These are phyloP conservation scores for Opisthograptis luteolata DNA, from an alignment of 2,888 invertebrate genomes.

Conservation along the genomic window DNA sequence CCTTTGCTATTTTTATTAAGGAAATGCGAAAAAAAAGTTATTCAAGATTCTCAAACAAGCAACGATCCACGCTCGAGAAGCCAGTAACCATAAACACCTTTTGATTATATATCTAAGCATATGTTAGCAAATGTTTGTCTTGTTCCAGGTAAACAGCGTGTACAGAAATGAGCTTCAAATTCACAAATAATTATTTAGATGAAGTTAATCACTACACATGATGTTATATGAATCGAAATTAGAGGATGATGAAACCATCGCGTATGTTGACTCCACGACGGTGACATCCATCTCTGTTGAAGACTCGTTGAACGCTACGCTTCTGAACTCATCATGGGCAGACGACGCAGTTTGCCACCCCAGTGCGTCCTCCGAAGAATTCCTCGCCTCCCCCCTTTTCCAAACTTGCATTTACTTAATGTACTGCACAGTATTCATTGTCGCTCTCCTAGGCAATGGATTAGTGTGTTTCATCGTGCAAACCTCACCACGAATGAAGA, in stretches of 20 bases:
- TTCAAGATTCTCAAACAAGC: too few species aligned
- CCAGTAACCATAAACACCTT: too few species aligned
- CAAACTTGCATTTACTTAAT: conserved; percentile 87
- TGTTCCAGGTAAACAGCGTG: conserved; percentile 28
- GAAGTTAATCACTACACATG: conserved; percentile 38
- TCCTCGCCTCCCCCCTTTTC: conserved; percentile 80
- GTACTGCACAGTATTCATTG: conserved; percentile 88
- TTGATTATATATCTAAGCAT: too few species aligned
- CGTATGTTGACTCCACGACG: conserved; percentile 38
- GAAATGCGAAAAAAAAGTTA: too few species aligned
- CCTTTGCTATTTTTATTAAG: too few species aligned
- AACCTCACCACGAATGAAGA: conserved; percentile 93
- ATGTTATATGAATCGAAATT: conserved; percentile 56
- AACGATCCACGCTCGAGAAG: too few species aligned
- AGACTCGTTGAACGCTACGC: conserved; percentile 40
- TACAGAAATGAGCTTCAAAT: conserved; percentile 16
- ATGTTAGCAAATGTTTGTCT: conserved; percentile 17
- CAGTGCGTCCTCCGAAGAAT: conserved; percentile 51
- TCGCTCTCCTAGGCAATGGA: conserved; percentile 89
- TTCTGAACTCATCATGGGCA: conserved; percentile 55
- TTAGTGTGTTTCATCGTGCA: conserved; percentile 94
- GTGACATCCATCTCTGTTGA: conserved; percentile 35
- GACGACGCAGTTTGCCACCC: conserved; percentile 52
- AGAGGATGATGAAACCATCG: conserved; percentile 48
- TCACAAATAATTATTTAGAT: conserved; percentile 12